A percentile compares a stretch with the other conserved stretches of the same genome.
Conservation (phyloP, 2,888 invertebrate species). For the Nomada fabriciana region DNA sequence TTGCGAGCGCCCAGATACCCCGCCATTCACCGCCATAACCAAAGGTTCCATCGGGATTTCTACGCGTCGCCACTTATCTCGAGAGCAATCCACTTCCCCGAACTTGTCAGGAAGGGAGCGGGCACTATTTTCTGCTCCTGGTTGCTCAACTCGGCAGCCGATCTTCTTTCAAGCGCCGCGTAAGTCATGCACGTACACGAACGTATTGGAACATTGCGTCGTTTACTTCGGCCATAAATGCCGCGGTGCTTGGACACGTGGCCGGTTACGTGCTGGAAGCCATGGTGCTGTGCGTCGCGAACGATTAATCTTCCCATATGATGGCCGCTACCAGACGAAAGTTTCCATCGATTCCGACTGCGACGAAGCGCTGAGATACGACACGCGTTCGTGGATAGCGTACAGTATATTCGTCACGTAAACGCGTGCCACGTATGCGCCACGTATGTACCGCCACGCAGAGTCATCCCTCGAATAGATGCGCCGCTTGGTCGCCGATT, state of each 20-base stretch:
- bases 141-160: too few species aligned
- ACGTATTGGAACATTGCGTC: background rate
- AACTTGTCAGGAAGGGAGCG: too few species aligned
- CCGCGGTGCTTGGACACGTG: constrained; percentile 31
- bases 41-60: too few species aligned
- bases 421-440: constrained; percentile 17
- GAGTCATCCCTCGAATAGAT: background rate
- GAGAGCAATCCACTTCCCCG: too few species aligned
- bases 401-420: constrained; percentile 33
- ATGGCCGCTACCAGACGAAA: background rate
- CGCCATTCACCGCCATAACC: too few species aligned
- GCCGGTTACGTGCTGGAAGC: constrained; percentile 28
- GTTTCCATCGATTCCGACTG: constrained; percentile 42
- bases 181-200: too few species aligned
- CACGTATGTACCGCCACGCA: constrained; percentile 18
- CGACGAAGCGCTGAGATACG: constrained; percentile 10
- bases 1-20: too few species aligned
- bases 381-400: constrained; percentile 16
- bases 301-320: constrained; percentile 56
- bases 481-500: constrained; percentile 4
- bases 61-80: too few species aligned
- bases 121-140: too few species aligned
- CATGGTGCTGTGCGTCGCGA: constrained; percentile 24
- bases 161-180: too few species aligned
- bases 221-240: constrained; percentile 41